Evolutionary conservation across 92 coral and sea anemone species (phyloP), one percentile per base, ranked within the genome.

Genomic region (Metridium senile): DNA sequence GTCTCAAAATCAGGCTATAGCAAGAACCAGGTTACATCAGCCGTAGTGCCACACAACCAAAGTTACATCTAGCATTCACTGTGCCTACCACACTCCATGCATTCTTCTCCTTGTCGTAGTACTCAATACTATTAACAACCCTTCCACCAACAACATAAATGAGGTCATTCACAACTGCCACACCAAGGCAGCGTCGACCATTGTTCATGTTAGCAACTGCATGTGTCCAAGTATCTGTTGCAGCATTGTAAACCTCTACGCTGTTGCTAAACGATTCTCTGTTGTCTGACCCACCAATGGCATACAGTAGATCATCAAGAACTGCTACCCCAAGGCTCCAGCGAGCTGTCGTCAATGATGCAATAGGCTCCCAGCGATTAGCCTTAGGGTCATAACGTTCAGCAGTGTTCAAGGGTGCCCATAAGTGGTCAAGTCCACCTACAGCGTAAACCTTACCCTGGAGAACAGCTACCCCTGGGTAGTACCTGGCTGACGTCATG

Each of bases 281-380:
- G 71, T 90, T 93, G 79, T 96, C 97, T 0, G 97, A 96, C 17
- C 99, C 99, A 45, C 99, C 99, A 35, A 96, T 96, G 23, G 99
- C 99, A 77, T 93, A 96, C 27, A 96, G 86, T 34, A 84, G 78
- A 45, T 86, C 90, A 59, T 81, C 75, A 33, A 96, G 87, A 22
- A 96, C 99, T 17, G 99, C 99, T n/a, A 96, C 99, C 21, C 99
- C 99, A 26, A 96, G 86, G 78, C 99, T 96, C 99, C 99, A 96
- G 76, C 99, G 91, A 11, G 97, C 88, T 4, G 92, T 87, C 25
- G 89, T 89, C 97, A 93, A 93, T 33, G 95, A 75, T 33, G 99
- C 76, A 25, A 96, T 96, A 39, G 89, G 84, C 54, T 89, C 90
- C 99, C 99, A 96, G 33, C 91, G 91, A 84, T 89, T 87, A 1